Conservation (phyloP, 2,113 vertebrate species). For the Laticauda laticaudata region DNA sequence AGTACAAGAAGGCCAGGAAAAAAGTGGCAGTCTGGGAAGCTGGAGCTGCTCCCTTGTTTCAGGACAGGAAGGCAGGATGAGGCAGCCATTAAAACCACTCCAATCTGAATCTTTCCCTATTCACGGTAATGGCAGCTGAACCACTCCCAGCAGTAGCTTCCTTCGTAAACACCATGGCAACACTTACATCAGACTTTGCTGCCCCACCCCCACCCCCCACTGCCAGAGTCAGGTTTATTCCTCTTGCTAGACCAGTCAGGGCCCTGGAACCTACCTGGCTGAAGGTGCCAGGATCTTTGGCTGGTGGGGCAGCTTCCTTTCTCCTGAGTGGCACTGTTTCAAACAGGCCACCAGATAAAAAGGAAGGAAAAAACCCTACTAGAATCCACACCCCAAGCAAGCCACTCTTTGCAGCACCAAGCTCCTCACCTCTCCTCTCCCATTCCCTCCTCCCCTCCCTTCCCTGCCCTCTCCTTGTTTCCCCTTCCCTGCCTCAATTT, state of each 20-base stretch:
- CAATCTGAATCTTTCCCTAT: conserved; percentile 35
- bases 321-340: conserved; percentile 75
- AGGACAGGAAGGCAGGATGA: conserved; percentile 30
- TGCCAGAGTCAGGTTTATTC: background rate
- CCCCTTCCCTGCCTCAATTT: background rate
- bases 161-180: background rate
- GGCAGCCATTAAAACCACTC: conserved; percentile 52
- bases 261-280: conserved; percentile 75
- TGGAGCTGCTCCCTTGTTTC: background rate
- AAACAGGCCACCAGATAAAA: conserved; percentile 85
- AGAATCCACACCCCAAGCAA: conserved; percentile 75
- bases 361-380: conserved; percentile 75
- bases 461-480: conserved; percentile 62
- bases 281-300: conserved; percentile 51
- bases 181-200: background rate
- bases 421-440: background rate
- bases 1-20: background rate
- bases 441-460: conserved; percentile 62
- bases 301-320: conserved; percentile 76
- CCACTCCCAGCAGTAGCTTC: background rate
- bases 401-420: background rate
- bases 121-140: background rate
- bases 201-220: too few species aligned
- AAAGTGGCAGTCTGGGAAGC: background rate
- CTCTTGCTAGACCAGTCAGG: background rate